Percentiles rank a stretch among this genome's conserved stretches.
These are phyloP conservation scores for Agonopterix arenella DNA, from an alignment of 2,888 invertebrate genomes.

Conservation along the genomic window DNA sequence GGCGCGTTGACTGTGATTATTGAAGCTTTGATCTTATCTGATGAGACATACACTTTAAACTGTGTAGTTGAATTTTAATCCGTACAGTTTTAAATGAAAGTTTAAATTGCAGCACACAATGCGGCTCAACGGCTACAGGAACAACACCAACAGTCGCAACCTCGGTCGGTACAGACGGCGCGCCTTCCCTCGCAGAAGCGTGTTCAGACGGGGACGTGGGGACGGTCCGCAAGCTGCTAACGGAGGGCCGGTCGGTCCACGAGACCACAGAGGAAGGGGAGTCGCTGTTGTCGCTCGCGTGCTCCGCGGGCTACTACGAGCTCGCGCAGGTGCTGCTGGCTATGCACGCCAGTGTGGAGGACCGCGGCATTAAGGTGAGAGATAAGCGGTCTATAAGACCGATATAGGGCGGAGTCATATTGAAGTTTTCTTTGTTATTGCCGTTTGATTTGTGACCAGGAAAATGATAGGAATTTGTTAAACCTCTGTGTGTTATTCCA, in stretches of 20 bases:
- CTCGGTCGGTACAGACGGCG: constrained; percentile 69
- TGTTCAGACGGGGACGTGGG: constrained; percentile 97
- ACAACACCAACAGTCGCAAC: constrained; percentile 52
- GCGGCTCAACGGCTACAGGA: constrained; percentile 61
- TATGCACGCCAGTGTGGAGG: constrained; percentile 98
- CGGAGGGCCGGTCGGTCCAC: constrained; percentile 95
- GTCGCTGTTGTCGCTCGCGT: constrained; percentile 95
- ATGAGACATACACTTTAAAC: constrained; percentile 12
- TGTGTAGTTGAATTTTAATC: neutral
- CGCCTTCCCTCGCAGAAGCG: constrained; percentile 91
- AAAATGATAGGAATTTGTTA: too few species aligned
- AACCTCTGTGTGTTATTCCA: too few species aligned
- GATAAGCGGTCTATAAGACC: too few species aligned
- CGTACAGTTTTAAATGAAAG: neutral
- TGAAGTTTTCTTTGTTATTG: too few species aligned
- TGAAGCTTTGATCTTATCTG: constrained; percentile 77
- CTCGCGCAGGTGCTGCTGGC: constrained; percentile 96
- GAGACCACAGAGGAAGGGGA: constrained; percentile 99
- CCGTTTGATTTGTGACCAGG: too few species aligned
- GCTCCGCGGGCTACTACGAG: constrained; percentile 98
- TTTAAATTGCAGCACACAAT: constrained; percentile 51
- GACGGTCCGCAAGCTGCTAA: constrained; percentile 92
- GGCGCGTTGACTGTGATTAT: constrained; percentile 53
- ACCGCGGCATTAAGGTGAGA: constrained; percentile 90
- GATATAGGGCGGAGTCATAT: too few species aligned